Percentiles rank a stretch among this genome's conserved stretches.
Conservation (phyloP, 2,888 invertebrate genomes). For the Cryptocephalus moraei region DNA sequence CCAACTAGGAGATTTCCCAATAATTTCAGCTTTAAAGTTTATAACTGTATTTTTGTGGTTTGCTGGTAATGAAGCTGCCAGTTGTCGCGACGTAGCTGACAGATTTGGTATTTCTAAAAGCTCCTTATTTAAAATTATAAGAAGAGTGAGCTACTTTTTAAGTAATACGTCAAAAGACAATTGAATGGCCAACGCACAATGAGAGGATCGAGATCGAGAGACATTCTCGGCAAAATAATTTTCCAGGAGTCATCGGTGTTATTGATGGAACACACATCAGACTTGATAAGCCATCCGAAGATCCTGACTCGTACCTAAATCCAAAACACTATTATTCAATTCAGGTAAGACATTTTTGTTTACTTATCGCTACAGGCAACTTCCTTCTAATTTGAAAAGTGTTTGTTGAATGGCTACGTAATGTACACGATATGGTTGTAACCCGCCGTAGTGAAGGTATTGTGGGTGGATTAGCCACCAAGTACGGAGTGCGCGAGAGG, state of each 20-base stretch:
- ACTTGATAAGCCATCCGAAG: slow-evolving; percentile 14
- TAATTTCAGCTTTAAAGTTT: slow-evolving; percentile 8
- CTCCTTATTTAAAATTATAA: slow-evolving; percentile 10
- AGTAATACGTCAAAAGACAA: slow-evolving; percentile 9
- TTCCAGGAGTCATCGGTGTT: slow-evolving; percentile 10
- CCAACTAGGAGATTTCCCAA: slow-evolving; percentile 10
- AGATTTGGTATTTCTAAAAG: slow-evolving; percentile 13
- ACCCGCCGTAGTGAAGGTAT: too few species aligned
- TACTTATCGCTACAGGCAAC: too few species aligned
- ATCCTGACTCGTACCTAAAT: slow-evolving; percentile 11
- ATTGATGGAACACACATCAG: slow-evolving; percentile 11
- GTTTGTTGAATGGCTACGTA: too few species aligned
- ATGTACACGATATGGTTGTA: too few species aligned
- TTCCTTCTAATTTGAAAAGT: too few species aligned
- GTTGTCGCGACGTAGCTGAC: slow-evolving; percentile 14
- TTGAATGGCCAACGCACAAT: slow-evolving; percentile 9
- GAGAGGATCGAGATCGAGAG: slow-evolving; percentile 8
- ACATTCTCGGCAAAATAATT: slow-evolving; percentile 9
- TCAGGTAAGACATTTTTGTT: slow-evolving; percentile 6
- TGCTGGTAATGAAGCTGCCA: slow-evolving; percentile 10
- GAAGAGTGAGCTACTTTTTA: slow-evolving; percentile 11
- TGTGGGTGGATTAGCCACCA: too few species aligned
- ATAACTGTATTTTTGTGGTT: slow-evolving; percentile 15
- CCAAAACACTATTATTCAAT: slow-evolving; percentile 9
- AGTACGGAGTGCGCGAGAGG: too few species aligned